These are phyloP conservation scores for Sterna hirundo DNA, from an alignment of 2,113 vertebrate genomes.

Conservation along the genomic window DNA sequence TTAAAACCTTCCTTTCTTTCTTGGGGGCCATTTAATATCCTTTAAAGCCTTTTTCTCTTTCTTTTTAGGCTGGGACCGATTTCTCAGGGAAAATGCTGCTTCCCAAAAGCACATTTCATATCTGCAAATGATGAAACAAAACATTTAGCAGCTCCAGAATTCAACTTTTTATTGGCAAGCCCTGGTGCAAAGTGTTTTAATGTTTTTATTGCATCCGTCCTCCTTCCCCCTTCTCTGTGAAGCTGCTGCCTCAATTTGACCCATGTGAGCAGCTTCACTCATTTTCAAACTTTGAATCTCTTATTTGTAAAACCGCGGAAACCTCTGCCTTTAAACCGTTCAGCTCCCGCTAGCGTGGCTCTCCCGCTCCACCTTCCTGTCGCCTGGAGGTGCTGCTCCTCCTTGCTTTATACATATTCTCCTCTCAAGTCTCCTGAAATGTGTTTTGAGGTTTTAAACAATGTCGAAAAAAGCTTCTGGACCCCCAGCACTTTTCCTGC, in stretches of 20 bases:
- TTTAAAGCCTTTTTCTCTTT: not conserved
- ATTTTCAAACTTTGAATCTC: not conserved
- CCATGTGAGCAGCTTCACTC: not conserved
- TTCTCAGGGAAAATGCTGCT: not conserved
- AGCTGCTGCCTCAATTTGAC: not conserved
- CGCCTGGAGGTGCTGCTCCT: not conserved
- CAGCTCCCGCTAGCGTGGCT: not conserved
- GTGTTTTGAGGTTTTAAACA: not conserved
- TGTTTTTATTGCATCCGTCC: not conserved
- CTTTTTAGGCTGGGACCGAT: not conserved
- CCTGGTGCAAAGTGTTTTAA: not conserved
- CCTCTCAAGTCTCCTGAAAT: not conserved
- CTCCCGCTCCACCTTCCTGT: constrained; percentile 60
- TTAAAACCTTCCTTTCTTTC: constrained; percentile 20
- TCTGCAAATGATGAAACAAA: not conserved
- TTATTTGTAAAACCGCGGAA: not conserved
- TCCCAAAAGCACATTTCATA: not conserved
- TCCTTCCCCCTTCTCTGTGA: not conserved
- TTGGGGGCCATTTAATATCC: not conserved
- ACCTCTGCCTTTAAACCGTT: not conserved
- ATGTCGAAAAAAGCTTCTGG: rapidly evolving
- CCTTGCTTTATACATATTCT: not conserved
- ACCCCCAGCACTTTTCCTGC: not conserved
- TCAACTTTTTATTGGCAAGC: not conserved
- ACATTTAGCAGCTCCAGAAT: not conserved